Base-by-base conservation (phyloP, 2,797 vertebrate species). In the Notoglanidium macrostoma region DNA sequence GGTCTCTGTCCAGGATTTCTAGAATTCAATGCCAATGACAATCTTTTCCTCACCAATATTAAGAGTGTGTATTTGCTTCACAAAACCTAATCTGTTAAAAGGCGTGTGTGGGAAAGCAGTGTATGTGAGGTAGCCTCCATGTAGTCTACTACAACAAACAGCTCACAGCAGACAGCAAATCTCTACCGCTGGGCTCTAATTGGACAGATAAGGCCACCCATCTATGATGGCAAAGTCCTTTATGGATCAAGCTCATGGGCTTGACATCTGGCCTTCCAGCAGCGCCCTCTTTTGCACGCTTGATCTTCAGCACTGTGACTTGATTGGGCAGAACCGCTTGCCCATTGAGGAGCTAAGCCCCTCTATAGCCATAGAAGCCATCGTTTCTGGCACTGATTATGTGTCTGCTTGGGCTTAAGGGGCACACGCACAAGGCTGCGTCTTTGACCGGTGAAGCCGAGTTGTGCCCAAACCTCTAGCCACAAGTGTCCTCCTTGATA, bases 181-280 rank as follows among this genome's bases (percentile, higher is more conserved):
- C 83, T 85, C 63, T 63, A 86, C 57, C 35, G 59, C 86, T 83
- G 83, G 77, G 87, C 77, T 63, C 77, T 89, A 90, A 87, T 87
- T 86, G 80, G 84, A 87, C 73, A 84, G 86, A 81, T 76, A 84
- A 55, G 35, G 67, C 55, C 81, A 74, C 73, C 89, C 85, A 76
- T 76, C 46, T 61, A 74, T 65, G 21, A 55, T 87, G 83, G 65
- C 84, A 87, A 55, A 44, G 63, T 87, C 57, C 73, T 84, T 84
- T 87, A 80, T 59, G 87, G 83, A 85, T 84, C 74, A 70, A 89
- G 76, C 86, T 87, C 83, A 29, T n/a, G 46, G 67, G 74, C 70
- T 57, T 72, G 70, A 85, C 80, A 82, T 85, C 79, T 87, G 85
- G 55, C n/a, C 74, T 79, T 83, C 72, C 89, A 83, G 83, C 73